Conservation (phyloP, 2,113 vertebrate species). For the Hiodon alosoides region DNA sequence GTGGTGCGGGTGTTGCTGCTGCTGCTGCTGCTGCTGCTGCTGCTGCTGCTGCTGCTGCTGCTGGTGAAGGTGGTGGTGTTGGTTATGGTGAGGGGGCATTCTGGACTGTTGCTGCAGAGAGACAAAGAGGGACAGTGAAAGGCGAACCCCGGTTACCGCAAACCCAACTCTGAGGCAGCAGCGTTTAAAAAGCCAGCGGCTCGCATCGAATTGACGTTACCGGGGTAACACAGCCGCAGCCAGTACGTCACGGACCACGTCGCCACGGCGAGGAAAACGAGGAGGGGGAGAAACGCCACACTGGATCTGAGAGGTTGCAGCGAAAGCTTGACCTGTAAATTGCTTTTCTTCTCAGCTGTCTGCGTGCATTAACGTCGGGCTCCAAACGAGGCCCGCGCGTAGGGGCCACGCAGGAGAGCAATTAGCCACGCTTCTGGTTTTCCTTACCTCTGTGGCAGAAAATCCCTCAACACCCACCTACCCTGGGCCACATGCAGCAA, state of each 20-base stretch:
- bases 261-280: background rate
- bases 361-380: constrained; percentile 9
- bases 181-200: background rate
- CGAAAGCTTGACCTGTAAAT: constrained; percentile 12
- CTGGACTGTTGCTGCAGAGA: constrained; percentile 70
- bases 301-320: background rate
- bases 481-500: no score
- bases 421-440: no score
- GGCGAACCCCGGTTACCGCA: no score
- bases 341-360: constrained; percentile 12
- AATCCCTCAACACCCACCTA: no score
- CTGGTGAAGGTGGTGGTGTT: constrained; percentile 29
- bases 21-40: constrained; percentile 70
- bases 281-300: background rate
- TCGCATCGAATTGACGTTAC: background rate
- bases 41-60: constrained; percentile 47
- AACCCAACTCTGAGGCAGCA: no score
- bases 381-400: background rate
- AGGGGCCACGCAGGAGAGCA: background rate
- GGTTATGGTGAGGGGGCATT: constrained; percentile 65
- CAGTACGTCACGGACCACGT: no score
- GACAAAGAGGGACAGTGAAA: constrained; percentile 44
- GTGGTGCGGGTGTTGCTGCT: constrained; percentile 60
- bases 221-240: no score
- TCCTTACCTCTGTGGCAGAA: no score